These are phyloP conservation scores for Pelochelys cantorii DNA, from an alignment of 2,797 vertebrate genomes.

Conservation along the genomic window DNA sequence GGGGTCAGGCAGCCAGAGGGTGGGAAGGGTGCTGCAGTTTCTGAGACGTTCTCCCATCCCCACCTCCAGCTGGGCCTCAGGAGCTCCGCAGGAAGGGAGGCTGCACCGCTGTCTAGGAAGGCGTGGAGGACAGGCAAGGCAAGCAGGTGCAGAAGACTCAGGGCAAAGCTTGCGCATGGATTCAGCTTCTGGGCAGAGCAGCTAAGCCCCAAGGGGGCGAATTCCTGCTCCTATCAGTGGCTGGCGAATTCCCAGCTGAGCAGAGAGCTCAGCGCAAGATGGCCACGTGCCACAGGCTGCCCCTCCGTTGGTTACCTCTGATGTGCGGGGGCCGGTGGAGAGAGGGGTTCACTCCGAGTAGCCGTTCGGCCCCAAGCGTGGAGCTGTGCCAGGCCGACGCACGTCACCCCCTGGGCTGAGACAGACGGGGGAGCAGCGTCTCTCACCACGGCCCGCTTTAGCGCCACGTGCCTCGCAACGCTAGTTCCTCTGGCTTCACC, in stretches of 20 bases:
- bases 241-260: neutral
- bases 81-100: neutral
- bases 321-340: neutral
- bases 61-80: neutral
- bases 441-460: neutral
- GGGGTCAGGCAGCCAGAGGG: no score
- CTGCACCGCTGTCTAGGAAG: neutral
- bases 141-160: neutral
- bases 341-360: neutral
- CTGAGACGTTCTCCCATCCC: neutral
- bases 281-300: neutral
- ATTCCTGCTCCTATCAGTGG: neutral
- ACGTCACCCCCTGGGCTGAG: neutral
- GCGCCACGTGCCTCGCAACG: neutral
- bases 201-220: neutral
- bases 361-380: neutral
- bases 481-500: neutral
- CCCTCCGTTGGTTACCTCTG: neutral
- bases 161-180: neutral
- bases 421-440: neutral
- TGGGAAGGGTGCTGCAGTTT: neutral
- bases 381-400: neutral
- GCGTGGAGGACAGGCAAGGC: neutral
- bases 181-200: neutral
- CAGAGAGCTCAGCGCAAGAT: neutral